Evolutionary conservation across 2,113 vertebrate species (phyloP).

Genomic region (Neogale vison): DNA sequence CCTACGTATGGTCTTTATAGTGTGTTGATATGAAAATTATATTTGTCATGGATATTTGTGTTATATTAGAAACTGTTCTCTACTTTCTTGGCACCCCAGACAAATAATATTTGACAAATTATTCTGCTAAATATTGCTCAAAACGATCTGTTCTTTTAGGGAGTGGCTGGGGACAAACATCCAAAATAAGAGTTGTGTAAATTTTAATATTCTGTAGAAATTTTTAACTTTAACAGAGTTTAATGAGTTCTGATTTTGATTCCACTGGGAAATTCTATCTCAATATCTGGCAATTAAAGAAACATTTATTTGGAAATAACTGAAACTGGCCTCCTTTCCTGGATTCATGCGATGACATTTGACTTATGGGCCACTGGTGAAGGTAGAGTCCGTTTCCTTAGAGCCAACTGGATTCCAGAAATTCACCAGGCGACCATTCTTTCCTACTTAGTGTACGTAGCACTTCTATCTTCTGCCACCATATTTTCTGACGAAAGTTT

Average conservation of each 20-base stretch:
- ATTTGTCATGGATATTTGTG: slow-evolving; percentile 19
- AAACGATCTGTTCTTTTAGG: slow-evolving; percentile 3
- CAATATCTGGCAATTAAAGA: slow-evolving; percentile 64
- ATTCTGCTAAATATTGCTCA: slow-evolving; percentile 52
- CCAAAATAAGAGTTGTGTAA: slow-evolving; percentile 65
- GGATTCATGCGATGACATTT: slow-evolving; percentile 60
- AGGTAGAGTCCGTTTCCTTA: slow-evolving; percentile 48
- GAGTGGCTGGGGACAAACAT: neutral
- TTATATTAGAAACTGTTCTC: slow-evolving; percentile 37
- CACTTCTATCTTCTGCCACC: neutral
- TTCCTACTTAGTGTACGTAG: neutral
- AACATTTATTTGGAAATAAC: slow-evolving; percentile 76
- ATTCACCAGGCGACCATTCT: slow-evolving; percentile 23
- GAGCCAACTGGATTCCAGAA: slow-evolving; percentile 44
- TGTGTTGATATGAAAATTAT: slow-evolving; percentile 41
- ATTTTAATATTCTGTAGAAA: slow-evolving; percentile 67
- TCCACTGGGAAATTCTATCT: slow-evolving; percentile 66
- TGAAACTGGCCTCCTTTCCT: slow-evolving; percentile 59
- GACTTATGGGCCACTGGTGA: slow-evolving; percentile 57
- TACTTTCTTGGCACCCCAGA: neutral
- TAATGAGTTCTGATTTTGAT: slow-evolving; percentile 60
- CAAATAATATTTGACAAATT: slow-evolving; percentile 22
- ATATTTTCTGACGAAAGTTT: slow-evolving; percentile 14
- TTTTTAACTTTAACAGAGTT: slow-evolving; percentile 73
- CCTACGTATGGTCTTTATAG: slow-evolving; percentile 31